Conservation (phyloP, 2,113 vertebrate genomes). For the Phalacrocorax aristotelis region DNA sequence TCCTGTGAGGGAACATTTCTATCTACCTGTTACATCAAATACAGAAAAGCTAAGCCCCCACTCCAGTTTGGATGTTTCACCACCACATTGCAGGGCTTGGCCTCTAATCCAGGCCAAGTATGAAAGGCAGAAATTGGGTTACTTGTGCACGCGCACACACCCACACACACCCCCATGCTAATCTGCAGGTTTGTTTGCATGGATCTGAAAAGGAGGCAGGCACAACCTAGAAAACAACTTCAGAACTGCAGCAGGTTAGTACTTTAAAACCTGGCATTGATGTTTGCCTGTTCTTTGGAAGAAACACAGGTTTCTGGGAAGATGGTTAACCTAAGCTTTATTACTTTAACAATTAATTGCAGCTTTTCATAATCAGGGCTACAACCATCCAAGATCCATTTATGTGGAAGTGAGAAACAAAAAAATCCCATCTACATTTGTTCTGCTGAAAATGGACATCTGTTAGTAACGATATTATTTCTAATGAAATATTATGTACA, state of each 20-base stretch:
- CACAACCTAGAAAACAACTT: not conserved
- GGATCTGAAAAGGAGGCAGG: not conserved
- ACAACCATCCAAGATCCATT: conserved; percentile 54
- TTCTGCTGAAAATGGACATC: conserved; percentile 50
- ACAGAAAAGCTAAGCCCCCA: not conserved
- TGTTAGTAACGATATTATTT: conserved; percentile 63
- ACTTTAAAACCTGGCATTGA: not conserved
- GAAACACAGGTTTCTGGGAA: not conserved
- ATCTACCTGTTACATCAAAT: conserved; percentile 64
- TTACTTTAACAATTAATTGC: conserved; percentile 33
- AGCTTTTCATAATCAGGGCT: conserved; percentile 55
- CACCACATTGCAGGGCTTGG: conserved; percentile 35
- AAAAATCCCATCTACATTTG: conserved; percentile 64
- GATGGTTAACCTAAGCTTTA: not conserved
- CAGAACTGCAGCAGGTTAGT: not conserved
- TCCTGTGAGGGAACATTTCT: not conserved
- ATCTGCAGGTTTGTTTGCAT: conserved; percentile 20
- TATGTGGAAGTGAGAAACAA: conserved; percentile 68
- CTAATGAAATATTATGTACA: conserved; percentile 68
- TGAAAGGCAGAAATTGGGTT: conserved; percentile 64
- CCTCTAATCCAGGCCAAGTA: conserved; percentile 57
- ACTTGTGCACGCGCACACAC: not conserved
- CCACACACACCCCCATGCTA: not conserved
- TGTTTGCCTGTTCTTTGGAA: not conserved
- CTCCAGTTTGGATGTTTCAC: not conserved